Evolutionary conservation across 2,797 vertebrate genomes (phyloP), one percentile per base, ranked within the genome.

Genomic region (Champsocephalus esox): DNA sequence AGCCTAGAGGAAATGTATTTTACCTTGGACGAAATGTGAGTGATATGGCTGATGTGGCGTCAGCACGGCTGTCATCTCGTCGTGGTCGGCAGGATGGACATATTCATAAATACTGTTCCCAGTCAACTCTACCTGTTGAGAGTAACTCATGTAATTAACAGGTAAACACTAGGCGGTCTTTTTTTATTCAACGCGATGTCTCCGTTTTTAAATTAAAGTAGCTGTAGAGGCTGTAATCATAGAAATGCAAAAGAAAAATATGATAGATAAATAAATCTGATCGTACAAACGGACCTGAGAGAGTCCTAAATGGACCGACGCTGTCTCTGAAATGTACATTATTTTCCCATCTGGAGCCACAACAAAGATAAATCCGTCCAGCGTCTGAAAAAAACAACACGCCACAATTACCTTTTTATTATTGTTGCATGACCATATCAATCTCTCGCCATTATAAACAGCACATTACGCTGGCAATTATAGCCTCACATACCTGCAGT

Each of bases 81-180:
- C 98, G 9, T 99, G 98, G 87, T 99, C 98, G 1, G 98, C 98
- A 0, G 98, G 98, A 78, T 99, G 98, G 80, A 99, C 98, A 75
- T 99, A 99, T 64, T 99, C 98, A 57, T 98, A 99, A 93, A 99
- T 99, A 86, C 98, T 99, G 82, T 99, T 99, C 86, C 98, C 98
- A n/a, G 98, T 99, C 95, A 99, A 95, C 93, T 99, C 98, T 96
- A 99, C 98, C 98, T 99, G 96, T 95, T 88, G 91, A 93, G 57
- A 92, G 88, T 57, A 89, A 62, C 83, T 84, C 79, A 74, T 70
- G 80, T 90, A 71, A 85, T 73, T 61, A 85, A 83, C 59, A 24
- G 12, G 58, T 12, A 32, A 52, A 2, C 28, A 16, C 12, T 11
- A 38, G 21, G 2, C 12, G 5, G 4, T 43, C 21, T 17, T 51